These are phyloP conservation scores for Lathamus discolor DNA, from an alignment of 2,113 vertebrate species.

Conservation along the genomic window DNA sequence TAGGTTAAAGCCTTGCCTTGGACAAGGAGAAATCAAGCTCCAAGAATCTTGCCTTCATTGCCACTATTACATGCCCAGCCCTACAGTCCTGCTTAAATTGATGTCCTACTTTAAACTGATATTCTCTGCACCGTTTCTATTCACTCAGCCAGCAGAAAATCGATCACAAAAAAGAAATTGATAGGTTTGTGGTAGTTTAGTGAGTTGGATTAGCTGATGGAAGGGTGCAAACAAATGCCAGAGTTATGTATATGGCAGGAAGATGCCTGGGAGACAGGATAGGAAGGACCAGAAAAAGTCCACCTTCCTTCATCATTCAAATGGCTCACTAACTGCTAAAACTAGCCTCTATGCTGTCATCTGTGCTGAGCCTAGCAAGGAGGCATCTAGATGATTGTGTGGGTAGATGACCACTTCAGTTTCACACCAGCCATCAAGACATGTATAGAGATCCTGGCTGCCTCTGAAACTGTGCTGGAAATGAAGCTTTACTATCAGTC, in stretches of 20 bases:
- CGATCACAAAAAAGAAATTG: neutral
- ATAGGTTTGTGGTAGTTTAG: neutral
- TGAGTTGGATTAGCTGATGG: neutral
- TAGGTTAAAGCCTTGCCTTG: neutral
- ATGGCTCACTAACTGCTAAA: accelerated
- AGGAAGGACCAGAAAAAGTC: neutral
- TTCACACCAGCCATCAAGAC: neutral
- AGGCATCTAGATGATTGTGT: neutral
- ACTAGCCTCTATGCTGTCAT: neutral
- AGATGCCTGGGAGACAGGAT: neutral
- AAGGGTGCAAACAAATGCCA: neutral
- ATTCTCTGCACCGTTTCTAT: neutral
- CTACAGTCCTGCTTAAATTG: neutral
- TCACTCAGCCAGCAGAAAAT: neutral
- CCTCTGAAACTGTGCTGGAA: neutral
- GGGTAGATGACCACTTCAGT: neutral
- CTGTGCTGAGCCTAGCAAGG: neutral
- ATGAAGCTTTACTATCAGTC: neutral
- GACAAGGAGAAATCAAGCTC: neutral
- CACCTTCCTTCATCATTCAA: neutral
- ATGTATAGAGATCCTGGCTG: neutral
- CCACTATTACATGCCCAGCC: neutral
- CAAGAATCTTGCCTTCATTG: neutral
- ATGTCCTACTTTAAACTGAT: neutral
- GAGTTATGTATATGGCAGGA: neutral